Evolutionary conservation across 2,888 invertebrate species (phyloP), one percentile per base, ranked within the genome.

Genomic region (Silvanus unidentatus): DNA sequence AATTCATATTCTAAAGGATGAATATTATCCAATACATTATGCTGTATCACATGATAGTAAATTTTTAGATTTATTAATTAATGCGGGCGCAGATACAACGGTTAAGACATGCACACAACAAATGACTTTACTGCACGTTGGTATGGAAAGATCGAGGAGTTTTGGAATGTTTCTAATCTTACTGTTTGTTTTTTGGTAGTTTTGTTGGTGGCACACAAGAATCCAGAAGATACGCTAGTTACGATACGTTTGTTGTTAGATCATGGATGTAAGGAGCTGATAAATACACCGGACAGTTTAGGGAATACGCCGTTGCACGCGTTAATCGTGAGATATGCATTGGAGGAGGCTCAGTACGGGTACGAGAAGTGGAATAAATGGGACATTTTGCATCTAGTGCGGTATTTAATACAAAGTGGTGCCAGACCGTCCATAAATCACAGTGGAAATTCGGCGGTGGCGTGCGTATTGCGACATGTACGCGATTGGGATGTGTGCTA

Each of bases 1-100:
- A 68, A 82, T 85, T 38, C 82, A 84, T 67, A 75, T 81, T 49
- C 78, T 83, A 45, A 82, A 80, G 66, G 84, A 85, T 61, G 86
- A 86, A 70, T 85, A 85, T 66, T 86, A 82, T 66, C 86, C 87
- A n/a, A 81, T 87, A 46, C 83, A 86, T 66, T 82, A 84, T 62
- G 82, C 86, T 10, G 84, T 84, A 12, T 73, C 84, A 16, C 86
- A 86, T 64, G 84, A 85, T 52, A 77, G 80, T 39, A 78, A 81
- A 59, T 86, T 86, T 68, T 73, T 84, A 39, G 81, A 82, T 59
- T 66, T 81, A 47, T 68, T 82, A 36, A 80, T 81, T 48, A 75
- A 75, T 48, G 80, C 80, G 61, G 85, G 85, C n/a, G 85, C 86
- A 16, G 78, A 81, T 47, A 82, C 84, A 1, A 81, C 79, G 4